phyloP scores from a whole-genome alignment of 2,888 invertebrate species.

The Hemicrepidius hirtus region DNA sequence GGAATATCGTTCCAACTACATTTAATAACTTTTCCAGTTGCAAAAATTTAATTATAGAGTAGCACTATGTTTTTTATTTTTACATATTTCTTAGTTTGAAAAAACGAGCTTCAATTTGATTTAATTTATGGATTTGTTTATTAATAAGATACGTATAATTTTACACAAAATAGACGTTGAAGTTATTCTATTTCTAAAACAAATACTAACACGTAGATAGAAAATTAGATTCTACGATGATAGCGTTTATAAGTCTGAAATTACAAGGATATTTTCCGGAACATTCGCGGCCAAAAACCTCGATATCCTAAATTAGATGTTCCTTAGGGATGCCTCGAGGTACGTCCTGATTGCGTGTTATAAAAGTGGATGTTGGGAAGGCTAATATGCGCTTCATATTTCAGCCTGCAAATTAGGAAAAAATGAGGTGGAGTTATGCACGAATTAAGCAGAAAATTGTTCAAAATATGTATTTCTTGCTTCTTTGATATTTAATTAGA shows the following conservation, averaged over 20 bases:
- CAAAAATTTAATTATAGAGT: too few species aligned
- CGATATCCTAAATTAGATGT: constrained; percentile 18
- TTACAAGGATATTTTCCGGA: background rate
- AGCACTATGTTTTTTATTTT: background rate
- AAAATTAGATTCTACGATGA: background rate
- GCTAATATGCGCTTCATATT: constrained; percentile 17
- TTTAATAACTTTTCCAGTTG: too few species aligned
- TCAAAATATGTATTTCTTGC: too few species aligned
- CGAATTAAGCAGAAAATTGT: constrained; percentile 1
- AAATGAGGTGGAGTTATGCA: background rate
- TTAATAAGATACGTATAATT: too few species aligned
- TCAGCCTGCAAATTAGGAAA: constrained; percentile 1
- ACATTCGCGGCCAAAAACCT: constrained; percentile 1
- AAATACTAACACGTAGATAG: too few species aligned
- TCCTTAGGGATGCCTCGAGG: constrained; percentile 17
- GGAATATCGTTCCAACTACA: too few species aligned
- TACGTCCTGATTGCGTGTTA: constrained; percentile 23
- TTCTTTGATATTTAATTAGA: too few species aligned
- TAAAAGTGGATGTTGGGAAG: constrained; percentile 10
- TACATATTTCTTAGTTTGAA: background rate
- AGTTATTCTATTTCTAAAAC: too few species aligned
- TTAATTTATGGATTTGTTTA: too few species aligned
- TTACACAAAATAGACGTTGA: too few species aligned
- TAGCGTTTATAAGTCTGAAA: background rate
- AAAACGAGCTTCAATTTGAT: too few species aligned